Base-by-base conservation (phyloP, 2,888 invertebrate species). In the Tenthredo distinguenda region DNA sequence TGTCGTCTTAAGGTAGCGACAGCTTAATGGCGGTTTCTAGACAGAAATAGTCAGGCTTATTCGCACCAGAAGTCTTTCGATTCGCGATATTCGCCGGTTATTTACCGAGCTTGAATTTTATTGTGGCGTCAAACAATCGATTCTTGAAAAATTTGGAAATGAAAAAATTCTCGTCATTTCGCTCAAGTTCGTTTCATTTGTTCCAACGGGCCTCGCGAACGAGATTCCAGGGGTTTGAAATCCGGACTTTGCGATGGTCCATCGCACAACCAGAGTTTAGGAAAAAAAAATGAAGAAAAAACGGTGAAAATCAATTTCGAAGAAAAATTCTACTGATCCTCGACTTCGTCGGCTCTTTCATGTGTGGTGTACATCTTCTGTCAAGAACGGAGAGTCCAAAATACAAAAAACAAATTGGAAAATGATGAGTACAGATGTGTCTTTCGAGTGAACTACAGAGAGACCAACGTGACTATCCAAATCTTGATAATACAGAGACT, bases 1-100 rank as follows among this genome's bases (percentile, higher is more conserved):
- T 77, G n/a, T 50, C 31, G 50, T 77, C 47, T 77, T 77, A 9
- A 77, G 77, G 79, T 62, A 81, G 79, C 79, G 79, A 81, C 79
- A 81, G 79, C 18, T 40, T 81, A 62, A 81, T 81, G 79, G 40
- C 18, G 50, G 31, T 26, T 81, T 34, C 58, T 18, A 37, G 79
- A 81, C 79, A 62, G 79, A 81, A 81, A 81, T 81, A 81, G 79
- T 62, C 79, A 34, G 34, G 50, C 31, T 77, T 77, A 50, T 50
- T 77, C 15, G 7, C 77, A 34, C 12, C 2, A 34, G 47, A n/a
- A 34, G 31, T 31, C 31, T 77, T 55, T 55, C 50, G 77, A 47
- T 31, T 77, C 26, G 50, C 9, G 18, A 77, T 21, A 55, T 50
- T 18, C 31, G 50, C 40, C 37, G 10, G 26, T 21, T 43, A 43